Evolutionary conservation across 1,140 invertebrate genomes (phyloP).

Genomic region (Eumeta japonica): DNA sequence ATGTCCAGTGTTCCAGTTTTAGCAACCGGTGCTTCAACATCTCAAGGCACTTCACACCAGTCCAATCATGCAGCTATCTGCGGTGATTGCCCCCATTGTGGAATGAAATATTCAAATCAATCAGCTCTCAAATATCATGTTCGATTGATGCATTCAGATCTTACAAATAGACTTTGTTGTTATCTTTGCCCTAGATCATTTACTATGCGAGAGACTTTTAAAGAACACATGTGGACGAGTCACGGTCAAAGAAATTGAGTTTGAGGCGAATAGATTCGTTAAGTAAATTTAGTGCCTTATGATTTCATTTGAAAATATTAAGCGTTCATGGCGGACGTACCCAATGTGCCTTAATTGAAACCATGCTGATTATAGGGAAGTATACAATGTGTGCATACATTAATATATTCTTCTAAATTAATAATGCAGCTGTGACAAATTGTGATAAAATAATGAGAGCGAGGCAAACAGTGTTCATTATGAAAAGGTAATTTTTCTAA

Average conservation of each 20-base stretch:
- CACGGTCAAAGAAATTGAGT: constrained; percentile 63
- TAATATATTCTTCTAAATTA: no score
- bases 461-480: no score
- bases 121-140: constrained; percentile 70
- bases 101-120: constrained; percentile 65
- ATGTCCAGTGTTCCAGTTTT: constrained; percentile 36
- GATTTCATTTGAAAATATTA: no score
- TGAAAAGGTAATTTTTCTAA: no score
- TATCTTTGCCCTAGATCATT: constrained; percentile 66
- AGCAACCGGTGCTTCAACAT: constrained; percentile 34
- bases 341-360: no score
- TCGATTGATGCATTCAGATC: constrained; percentile 66
- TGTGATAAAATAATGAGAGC: no score
- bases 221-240: constrained; percentile 65
- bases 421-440: no score
- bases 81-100: constrained; percentile 67
- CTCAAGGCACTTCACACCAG: constrained; percentile 33
- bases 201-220: constrained; percentile 64
- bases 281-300: no score
- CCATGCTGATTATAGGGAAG: no score
- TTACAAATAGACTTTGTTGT: constrained; percentile 65
- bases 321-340: no score
- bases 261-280: no score
- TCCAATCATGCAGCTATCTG: constrained; percentile 61
- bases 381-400: no score